phyloP scores from a whole-genome alignment of 2,113 vertebrate genomes.

The Rhagologus leucostigma region DNA sequence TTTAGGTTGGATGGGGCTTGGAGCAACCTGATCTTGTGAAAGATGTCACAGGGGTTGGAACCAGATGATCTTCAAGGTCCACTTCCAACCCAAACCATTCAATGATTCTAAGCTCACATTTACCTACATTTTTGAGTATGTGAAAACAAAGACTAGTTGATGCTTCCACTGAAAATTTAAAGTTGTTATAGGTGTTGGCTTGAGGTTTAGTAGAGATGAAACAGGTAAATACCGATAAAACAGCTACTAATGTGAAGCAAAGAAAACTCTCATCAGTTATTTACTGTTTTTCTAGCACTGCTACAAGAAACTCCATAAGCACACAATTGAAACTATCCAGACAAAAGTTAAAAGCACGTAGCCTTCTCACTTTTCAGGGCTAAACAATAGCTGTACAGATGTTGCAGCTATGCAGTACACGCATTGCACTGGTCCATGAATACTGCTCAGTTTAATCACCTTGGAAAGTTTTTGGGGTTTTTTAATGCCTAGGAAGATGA shows the following conservation, averaged over 20 bases:
- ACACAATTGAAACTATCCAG: not conserved
- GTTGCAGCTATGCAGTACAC: not conserved
- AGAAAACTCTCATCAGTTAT: not conserved
- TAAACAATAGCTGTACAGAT: not conserved
- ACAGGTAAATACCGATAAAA: not conserved
- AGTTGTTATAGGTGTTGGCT: not conserved
- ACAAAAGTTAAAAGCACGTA: fast-evolving
- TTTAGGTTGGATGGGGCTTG: not conserved
- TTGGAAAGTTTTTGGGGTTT: not conserved
- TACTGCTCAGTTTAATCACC: not conserved
- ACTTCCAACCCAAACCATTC: not conserved
- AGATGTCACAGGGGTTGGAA: fast-evolving
- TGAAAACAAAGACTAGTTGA: not conserved
- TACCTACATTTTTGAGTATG: not conserved
- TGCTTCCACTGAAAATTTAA: not conserved
- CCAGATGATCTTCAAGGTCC: not conserved
- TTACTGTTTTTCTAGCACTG: not conserved
- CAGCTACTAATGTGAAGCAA: not conserved
- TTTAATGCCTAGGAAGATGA: not conserved
- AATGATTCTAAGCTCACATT: not conserved
- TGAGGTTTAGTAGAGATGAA: not conserved
- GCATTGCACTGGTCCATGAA: not conserved
- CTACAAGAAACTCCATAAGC: not conserved
- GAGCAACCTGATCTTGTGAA: not conserved
- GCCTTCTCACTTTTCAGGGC: not conserved